Evolutionary conservation across 2,888 invertebrate genomes (phyloP).

Genomic region (Apotomis betuletana): DNA sequence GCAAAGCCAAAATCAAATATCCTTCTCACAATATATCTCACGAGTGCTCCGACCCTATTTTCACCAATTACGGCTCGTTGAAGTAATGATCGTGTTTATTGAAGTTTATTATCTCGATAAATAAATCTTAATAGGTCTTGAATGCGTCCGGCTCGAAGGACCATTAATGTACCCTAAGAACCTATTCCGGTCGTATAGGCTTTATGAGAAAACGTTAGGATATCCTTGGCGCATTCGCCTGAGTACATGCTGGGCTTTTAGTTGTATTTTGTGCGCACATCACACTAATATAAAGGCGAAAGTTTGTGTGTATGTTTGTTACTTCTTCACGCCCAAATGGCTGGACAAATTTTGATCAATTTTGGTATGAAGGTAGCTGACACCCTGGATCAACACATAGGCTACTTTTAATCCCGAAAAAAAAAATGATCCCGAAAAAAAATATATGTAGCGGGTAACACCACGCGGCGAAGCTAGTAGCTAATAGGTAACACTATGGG

Average conservation of each 20-base stretch:
- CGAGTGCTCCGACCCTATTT: constrained; percentile 2
- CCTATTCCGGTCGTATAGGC: background rate
- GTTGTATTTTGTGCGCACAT: too few relatives aligned
- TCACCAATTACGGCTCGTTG: constrained; percentile 20
- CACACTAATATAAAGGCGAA: background rate
- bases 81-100: constrained; percentile 19
- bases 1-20: constrained; percentile 4
- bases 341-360: too few relatives aligned
- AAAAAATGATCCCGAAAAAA: too few relatives aligned
- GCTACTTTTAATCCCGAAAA: too few relatives aligned
- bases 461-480: too few relatives aligned
- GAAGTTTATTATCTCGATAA: constrained; percentile 13
- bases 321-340: too few relatives aligned
- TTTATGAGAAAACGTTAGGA: background rate
- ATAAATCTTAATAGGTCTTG: constrained; percentile 5
- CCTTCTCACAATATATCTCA: background rate
- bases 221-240: background rate
- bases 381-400: too few relatives aligned
- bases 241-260: background rate
- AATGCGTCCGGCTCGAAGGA: constrained; percentile 16
- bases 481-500: too few relatives aligned
- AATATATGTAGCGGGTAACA: too few relatives aligned
- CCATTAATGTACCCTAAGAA: constrained; percentile 6
- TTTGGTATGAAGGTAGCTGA: too few relatives aligned
- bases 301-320: too few relatives aligned